Evolutionary conservation across 1,140 invertebrate genomes (phyloP).

Genomic region (Babylonia areolata): DNA sequence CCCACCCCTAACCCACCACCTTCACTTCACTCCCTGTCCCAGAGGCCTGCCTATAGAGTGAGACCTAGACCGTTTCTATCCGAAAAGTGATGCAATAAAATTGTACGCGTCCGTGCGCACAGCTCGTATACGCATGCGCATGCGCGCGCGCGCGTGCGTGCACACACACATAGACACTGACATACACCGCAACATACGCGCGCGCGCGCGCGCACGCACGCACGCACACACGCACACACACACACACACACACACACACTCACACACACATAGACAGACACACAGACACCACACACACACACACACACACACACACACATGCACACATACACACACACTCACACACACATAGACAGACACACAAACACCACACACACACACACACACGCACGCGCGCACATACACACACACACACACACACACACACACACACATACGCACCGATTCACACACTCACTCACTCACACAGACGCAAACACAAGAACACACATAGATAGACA

Average conservation of each 20-base stretch:
- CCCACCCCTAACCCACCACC: too few relatives aligned
- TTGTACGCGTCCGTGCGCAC: too few relatives aligned
- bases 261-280: background rate
- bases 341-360: background rate
- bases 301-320: background rate
- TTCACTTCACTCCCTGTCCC: too few relatives aligned
- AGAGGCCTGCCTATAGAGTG: too few relatives aligned
- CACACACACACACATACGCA: background rate
- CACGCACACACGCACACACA: background rate
- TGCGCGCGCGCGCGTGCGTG: too few relatives aligned
- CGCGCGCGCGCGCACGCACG: too few relatives aligned
- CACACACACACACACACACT: background rate
- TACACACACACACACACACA: background rate
- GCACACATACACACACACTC: background rate
- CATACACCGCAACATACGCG: too few relatives aligned
- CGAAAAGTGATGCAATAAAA: too few relatives aligned
- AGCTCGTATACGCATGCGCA: too few relatives aligned
- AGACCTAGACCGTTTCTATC: too few relatives aligned
- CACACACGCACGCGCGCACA: background rate
- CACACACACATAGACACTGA: too few relatives aligned
- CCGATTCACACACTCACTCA: background rate
- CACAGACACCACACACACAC: background rate
- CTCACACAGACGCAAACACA: background rate
- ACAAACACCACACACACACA: background rate
- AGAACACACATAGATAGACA: background rate